Base-by-base conservation (phyloP, 2,797 vertebrate species). In the Centroberyx gerrardi region DNA sequence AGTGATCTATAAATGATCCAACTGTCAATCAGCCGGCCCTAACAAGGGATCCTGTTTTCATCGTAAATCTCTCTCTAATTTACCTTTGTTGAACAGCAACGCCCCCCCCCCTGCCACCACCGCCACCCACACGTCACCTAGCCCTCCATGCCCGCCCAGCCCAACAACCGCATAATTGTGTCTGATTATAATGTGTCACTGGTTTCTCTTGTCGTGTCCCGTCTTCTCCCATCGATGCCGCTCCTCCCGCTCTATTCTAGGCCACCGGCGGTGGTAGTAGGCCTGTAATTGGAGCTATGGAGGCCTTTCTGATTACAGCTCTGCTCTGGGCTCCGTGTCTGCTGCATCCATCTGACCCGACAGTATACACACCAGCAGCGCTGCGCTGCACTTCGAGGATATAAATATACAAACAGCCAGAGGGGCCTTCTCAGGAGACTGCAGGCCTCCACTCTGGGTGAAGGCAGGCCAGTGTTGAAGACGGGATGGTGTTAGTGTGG, bases 181-280 rank as follows among this genome's bases (percentile, higher is more conserved):
- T 84, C 71, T 92, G 90, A 94, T 93, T 90, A 93, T 85, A 93
- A 87, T 12, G 82, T 91, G 82, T 86, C 81, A 52, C 80, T 86
- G 79, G 80, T 90, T 88, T 85, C 86, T 86, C 89, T 87, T 88
- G 88, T 88, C 75, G 67, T 74, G 74, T 87, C 83, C 87, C 64
- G 67, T 87, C 82, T 72, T 86, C 81, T 55, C 80, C 81, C 82
- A 10, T 84, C 69, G 28, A 62, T 74, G 70, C 78, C 18, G 59
- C 85, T 92, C 88, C 90, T 90, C 87, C 81, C 54, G 83, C 82
- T 92, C 92, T 94, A 94, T 94, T 94, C 92, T 88, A 53, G 90
- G 90, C 88, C 89, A 78, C 84, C 82, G 15, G 87, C 77, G 80
- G 89, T 82, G 87, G 90, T 54, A 62, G 87, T 59, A 84, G 88